Conservation (phyloP, 2,888 invertebrate species). For the Embidobia sp. region DNA sequence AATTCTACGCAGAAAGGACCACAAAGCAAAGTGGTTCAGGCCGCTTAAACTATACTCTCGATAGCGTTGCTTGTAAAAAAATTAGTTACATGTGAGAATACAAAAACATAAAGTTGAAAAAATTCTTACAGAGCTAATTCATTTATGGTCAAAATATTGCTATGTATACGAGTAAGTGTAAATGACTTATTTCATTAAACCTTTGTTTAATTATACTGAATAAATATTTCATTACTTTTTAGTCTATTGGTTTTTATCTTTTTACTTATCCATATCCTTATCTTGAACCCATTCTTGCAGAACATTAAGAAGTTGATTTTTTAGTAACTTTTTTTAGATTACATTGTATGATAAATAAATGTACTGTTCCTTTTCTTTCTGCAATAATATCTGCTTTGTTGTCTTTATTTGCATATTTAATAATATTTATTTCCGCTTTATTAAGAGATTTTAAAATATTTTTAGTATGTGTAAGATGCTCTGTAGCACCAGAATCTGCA, state of each 20-base stretch:
- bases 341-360: too few relatives aligned
- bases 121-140: constrained; percentile 22
- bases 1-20: constrained; percentile 92
- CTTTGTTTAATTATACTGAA: constrained; percentile 2
- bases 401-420: constrained; percentile 64
- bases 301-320: too few relatives aligned
- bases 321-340: too few relatives aligned
- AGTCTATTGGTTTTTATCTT: too few relatives aligned
- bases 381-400: constrained; percentile 56
- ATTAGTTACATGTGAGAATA: constrained; percentile 18
- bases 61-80: constrained; percentile 21
- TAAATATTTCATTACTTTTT: constrained; percentile 30
- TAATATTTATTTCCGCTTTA: constrained; percentile 42
- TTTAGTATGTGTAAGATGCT: constrained; percentile 5
- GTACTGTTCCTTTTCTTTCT: constrained; percentile 57
- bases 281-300: too few relatives aligned
- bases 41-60: constrained; percentile 70
- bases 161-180: constrained; percentile 18
- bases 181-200: constrained; percentile 11
- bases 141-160: constrained; percentile 13
- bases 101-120: constrained; percentile 13
- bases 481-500: constrained; percentile 8
- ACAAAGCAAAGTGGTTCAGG: constrained; percentile 78
- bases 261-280: too few relatives aligned
- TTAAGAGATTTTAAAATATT: too few relatives aligned